Percentiles rank a stretch among this genome's conserved stretches.
phyloP scores from a whole-genome alignment of 2,888 invertebrate species.

The Hanleya hanleyi region DNA sequence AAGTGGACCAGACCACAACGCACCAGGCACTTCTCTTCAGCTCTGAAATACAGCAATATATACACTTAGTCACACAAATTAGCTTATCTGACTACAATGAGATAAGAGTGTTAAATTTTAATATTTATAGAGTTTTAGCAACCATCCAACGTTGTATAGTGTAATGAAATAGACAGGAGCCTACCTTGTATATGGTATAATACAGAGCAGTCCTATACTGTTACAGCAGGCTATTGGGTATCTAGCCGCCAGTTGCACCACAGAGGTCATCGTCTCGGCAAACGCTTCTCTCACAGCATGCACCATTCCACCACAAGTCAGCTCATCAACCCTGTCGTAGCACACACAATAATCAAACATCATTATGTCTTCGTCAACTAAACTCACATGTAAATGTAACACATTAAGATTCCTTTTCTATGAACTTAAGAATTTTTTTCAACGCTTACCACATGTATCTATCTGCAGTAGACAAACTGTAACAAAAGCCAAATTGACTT shows the following conservation, averaged over 20 bases:
- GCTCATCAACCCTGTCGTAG: constrained; percentile 62
- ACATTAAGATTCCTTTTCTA: too few relatives aligned
- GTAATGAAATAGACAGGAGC: not conserved
- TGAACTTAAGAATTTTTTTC: too few relatives aligned
- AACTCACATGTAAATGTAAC: too few relatives aligned
- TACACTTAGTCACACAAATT: not conserved
- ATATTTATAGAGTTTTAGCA: too few relatives aligned
- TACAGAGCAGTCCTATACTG: constrained; percentile 71
- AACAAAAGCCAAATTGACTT: too few relatives aligned
- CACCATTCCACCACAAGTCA: constrained; percentile 72
- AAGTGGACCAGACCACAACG: constrained; percentile 72
- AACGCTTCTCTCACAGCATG: constrained; percentile 69
- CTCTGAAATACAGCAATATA: too few relatives aligned
- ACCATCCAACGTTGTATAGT: too few relatives aligned
- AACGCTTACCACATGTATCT: too few relatives aligned
- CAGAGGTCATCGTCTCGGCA: constrained; percentile 71
- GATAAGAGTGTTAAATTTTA: not conserved
- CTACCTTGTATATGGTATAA: constrained; percentile 72
- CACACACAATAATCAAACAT: not conserved
- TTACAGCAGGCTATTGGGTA: constrained; percentile 72
- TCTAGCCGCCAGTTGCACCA: constrained; percentile 69
- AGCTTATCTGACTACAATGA: not conserved
- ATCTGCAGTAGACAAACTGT: too few relatives aligned
- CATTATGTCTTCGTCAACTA: too few relatives aligned
- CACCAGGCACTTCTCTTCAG: constrained; percentile 72